Evolutionary conservation across 2,113 vertebrate genomes (phyloP).

Genomic region (Macrotus californicus): DNA sequence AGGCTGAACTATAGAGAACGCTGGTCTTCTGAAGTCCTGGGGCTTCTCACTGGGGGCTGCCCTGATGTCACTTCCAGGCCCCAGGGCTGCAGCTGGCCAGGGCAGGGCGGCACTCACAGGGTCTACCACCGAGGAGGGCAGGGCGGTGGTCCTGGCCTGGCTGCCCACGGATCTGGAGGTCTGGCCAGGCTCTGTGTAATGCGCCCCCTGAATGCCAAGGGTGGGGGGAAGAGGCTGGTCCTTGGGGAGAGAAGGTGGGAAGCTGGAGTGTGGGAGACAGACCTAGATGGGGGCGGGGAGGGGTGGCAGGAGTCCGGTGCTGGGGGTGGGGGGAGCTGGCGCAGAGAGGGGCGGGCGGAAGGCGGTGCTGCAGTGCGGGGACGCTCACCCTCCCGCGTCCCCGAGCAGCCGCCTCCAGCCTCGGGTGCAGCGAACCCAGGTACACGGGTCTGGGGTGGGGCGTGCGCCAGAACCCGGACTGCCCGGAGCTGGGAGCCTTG

Average conservation of each 20-base stretch:
- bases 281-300: neutral
- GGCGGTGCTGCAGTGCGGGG: slow-evolving; percentile 57
- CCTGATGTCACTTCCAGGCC: neutral
- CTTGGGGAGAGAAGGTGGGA: neutral
- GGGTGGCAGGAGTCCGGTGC: neutral
- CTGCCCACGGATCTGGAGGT: neutral
- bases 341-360: slow-evolving; percentile 11
- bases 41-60: too few relatives aligned
- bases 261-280: neutral
- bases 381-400: neutral
- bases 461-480: neutral
- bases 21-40: neutral
- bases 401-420: slow-evolving; percentile 2
- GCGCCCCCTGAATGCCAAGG: neutral
- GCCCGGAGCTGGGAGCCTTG: neutral
- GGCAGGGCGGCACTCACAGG: neutral
- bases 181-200: too few relatives aligned
- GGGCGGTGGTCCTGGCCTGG: neutral
- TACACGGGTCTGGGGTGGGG: slow-evolving; percentile 7
- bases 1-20: neutral
- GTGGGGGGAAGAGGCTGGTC: neutral
- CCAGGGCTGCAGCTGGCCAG: neutral
- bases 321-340: neutral
- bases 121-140: neutral
- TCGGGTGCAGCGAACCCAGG: slow-evolving; percentile 33